Evolutionary conservation across 1,140 invertebrate species (phyloP).

Genomic region (Galendromus occidentalis): DNA sequence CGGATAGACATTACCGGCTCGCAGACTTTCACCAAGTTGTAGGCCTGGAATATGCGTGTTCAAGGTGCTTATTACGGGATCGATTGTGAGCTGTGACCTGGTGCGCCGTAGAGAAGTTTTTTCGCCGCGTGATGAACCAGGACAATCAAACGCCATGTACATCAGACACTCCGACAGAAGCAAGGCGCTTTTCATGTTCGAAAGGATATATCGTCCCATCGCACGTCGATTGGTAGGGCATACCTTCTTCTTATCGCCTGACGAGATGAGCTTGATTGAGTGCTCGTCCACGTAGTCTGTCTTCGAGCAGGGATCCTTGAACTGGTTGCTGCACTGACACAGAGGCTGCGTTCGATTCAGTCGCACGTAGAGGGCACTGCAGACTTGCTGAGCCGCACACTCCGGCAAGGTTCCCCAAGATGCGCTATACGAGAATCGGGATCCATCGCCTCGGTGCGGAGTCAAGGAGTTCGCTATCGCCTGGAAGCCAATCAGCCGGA

Average conservation of each 20-base stretch:
- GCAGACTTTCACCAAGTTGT: conserved; percentile 77
- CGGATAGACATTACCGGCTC: conserved; percentile 70
- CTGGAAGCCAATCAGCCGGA: not conserved
- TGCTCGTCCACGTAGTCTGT: conserved; percentile 67
- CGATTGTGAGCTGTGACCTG: too few species aligned
- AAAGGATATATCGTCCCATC: too few species aligned
- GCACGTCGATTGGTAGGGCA: too few species aligned
- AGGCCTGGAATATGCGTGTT: conserved; percentile 36
- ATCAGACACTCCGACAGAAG: too few species aligned
- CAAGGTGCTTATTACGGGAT: too few species aligned
- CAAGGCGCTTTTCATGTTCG: not conserved
- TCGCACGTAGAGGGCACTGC: conserved; percentile 73
- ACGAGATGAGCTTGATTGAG: conserved; percentile 51
- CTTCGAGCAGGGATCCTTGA: conserved; percentile 62
- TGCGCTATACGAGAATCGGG: conserved; percentile 2
- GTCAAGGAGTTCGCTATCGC: not conserved
- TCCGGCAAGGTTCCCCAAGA: not conserved
- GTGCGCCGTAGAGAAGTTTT: too few species aligned
- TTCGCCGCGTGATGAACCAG: too few species aligned
- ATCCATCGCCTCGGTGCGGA: not conserved
- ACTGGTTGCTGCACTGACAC: conserved; percentile 64
- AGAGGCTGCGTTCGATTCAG: conserved; percentile 76
- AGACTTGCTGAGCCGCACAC: conserved; percentile 39
- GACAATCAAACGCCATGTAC: too few species aligned
- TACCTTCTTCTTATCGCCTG: conserved; percentile 18